These are phyloP conservation scores for Pangasius mekongensis DNA, from an alignment of 2,797 vertebrate genomes.

Conservation along the genomic window DNA sequence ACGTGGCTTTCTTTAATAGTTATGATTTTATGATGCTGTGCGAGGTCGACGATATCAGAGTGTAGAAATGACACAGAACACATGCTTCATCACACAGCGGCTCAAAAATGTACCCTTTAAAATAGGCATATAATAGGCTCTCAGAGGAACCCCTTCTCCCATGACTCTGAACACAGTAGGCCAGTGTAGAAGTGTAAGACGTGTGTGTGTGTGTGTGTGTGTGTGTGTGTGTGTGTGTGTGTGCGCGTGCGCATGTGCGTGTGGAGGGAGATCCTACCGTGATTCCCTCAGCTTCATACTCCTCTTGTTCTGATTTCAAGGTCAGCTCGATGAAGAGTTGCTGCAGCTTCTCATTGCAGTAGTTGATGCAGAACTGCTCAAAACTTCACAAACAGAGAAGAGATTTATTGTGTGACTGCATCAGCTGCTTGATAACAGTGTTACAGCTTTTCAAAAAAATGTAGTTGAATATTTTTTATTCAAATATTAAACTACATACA, in stretches of 20 bases:
- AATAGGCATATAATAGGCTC: not conserved
- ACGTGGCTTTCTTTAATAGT: slow-evolving; percentile 43
- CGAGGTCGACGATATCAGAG: slow-evolving; percentile 55
- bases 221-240: not conserved
- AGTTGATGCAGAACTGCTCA: slow-evolving; percentile 98
- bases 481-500: not conserved
- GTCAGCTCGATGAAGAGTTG: slow-evolving; percentile 98
- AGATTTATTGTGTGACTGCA: not conserved
- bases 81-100: slow-evolving; percentile 52
- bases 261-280: slow-evolving; percentile 78
- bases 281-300: slow-evolving; percentile 96
- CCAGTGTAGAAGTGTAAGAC: not conserved
- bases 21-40: slow-evolving; percentile 25
- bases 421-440: not conserved
- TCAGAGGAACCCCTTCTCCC: not conserved
- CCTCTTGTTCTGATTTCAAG: slow-evolving; percentile 95
- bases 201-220: not conserved
- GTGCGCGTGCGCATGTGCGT: not conserved
- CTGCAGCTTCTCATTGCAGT: slow-evolving; percentile 97
- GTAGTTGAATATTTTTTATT: not conserved
- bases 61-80: slow-evolving; percentile 53
- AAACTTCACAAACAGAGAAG: slow-evolving; percentile 76
- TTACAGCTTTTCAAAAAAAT: not conserved
- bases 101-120: slow-evolving; percentile 69
- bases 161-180: slow-evolving; percentile 3